phyloP scores from a whole-genome alignment of 1,140 invertebrate genomes.

The Daktulosphaira vitifoliae region DNA sequence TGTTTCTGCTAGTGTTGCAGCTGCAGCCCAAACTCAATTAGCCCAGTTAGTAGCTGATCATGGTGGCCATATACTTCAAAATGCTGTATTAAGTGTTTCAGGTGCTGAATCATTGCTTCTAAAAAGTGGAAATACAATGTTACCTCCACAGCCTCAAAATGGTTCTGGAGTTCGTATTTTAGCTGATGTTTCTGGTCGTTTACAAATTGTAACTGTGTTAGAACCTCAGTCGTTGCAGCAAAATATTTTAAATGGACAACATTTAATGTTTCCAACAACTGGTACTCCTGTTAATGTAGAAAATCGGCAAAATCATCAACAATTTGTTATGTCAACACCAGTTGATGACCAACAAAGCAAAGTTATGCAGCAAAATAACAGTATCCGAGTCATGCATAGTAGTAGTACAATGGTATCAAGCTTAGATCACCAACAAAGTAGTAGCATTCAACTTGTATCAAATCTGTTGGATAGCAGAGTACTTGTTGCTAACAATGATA shows the following conservation, averaged over 20 bases:
- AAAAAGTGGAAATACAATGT: slow-evolving; percentile 35
- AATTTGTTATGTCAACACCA: slow-evolving; percentile 23
- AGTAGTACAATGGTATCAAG: slow-evolving; percentile 31
- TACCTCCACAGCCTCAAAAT: slow-evolving; percentile 38
- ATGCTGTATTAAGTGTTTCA: slow-evolving; percentile 39
- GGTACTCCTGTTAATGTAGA: slow-evolving; percentile 23
- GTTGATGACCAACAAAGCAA: slow-evolving; percentile 25
- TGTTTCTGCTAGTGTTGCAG: slow-evolving; percentile 40
- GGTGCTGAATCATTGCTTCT: slow-evolving; percentile 38
- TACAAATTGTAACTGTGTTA: slow-evolving; percentile 34
- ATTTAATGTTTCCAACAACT: slow-evolving; percentile 20
- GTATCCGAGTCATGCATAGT: slow-evolving; percentile 30
- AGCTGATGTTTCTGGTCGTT: slow-evolving; percentile 36
- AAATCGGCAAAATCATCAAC: slow-evolving; percentile 30
- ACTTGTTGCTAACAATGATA: slow-evolving; percentile 14
- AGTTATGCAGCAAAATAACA: slow-evolving; percentile 28
- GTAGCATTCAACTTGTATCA: slow-evolving; percentile 26
- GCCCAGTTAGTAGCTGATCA: slow-evolving; percentile 40
- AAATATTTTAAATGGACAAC: slow-evolving; percentile 30
- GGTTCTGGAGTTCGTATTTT: slow-evolving; percentile 37
- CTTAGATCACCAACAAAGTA: slow-evolving; percentile 28
- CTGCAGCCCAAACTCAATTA: slow-evolving; percentile 40
- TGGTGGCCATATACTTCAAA: slow-evolving; percentile 40
- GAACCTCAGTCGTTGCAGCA: slow-evolving; percentile 23
- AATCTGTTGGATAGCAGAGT: slow-evolving; percentile 20